phyloP scores from a whole-genome alignment of 2,113 vertebrate genomes.

The Oncorhynchus clarkii region DNA sequence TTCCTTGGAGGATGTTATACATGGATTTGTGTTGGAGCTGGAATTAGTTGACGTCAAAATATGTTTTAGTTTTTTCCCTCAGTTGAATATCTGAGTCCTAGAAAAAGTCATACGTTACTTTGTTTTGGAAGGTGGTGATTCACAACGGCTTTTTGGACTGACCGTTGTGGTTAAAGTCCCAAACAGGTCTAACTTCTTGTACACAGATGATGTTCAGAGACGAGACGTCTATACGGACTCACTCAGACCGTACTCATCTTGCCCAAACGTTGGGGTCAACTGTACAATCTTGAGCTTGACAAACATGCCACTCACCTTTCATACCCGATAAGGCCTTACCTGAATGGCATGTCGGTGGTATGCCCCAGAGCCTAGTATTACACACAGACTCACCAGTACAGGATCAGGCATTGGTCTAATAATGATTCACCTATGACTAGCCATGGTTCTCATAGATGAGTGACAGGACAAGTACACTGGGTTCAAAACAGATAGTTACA shows the following conservation, averaged over 20 bases:
- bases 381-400: slow-evolving; percentile 30
- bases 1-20: slow-evolving; percentile 47
- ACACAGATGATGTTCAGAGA: too few species aligned
- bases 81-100: too few species aligned
- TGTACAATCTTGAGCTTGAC: slow-evolving; percentile 57
- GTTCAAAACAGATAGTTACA: slow-evolving; percentile 9
- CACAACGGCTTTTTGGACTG: slow-evolving; percentile 27
- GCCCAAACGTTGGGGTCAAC: slow-evolving; percentile 55
- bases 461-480: slow-evolving; percentile 25
- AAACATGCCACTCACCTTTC: slow-evolving; percentile 50
- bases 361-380: slow-evolving; percentile 48
- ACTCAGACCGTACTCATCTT: slow-evolving; percentile 34
- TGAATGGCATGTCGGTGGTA: slow-evolving; percentile 51
- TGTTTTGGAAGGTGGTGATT: slow-evolving; percentile 38
- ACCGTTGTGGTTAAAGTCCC: slow-evolving; percentile 42
- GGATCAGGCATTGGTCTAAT: slow-evolving; percentile 37
- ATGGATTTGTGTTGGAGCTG: slow-evolving; percentile 32
- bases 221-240: neutral
- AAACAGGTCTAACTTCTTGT: slow-evolving; percentile 32
- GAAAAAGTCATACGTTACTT: slow-evolving; percentile 22
- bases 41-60: slow-evolving; percentile 27
- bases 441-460: slow-evolving; percentile 18
- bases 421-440: slow-evolving; percentile 36
- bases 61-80: too few species aligned
- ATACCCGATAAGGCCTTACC: slow-evolving; percentile 48